Evolutionary conservation across 2,113 vertebrate genomes (phyloP).

Genomic region (Alethe diademata): DNA sequence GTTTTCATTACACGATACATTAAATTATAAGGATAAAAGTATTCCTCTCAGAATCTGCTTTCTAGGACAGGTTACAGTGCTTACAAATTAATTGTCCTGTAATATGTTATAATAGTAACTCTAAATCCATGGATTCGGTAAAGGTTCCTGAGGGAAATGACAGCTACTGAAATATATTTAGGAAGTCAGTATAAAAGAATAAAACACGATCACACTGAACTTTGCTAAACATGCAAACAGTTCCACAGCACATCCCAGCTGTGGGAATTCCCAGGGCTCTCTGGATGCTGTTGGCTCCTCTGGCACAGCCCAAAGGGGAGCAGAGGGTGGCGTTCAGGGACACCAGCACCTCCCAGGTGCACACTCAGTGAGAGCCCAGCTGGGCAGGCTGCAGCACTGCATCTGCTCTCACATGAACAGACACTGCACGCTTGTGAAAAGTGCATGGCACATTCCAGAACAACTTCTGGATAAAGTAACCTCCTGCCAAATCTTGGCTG

Average conservation of each 20-base stretch:
- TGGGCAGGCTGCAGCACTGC: not conserved
- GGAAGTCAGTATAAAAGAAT: not conserved
- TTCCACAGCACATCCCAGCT: not conserved
- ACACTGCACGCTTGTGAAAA: rapidly evolving
- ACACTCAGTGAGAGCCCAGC: rapidly evolving
- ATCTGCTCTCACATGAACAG: not conserved
- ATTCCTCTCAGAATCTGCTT: constrained; percentile 21
- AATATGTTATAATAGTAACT: not conserved
- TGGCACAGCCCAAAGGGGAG: not conserved
- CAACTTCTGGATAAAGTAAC: constrained; percentile 26
- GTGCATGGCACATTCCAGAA: not conserved
- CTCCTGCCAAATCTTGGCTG: constrained; percentile 57
- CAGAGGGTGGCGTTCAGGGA: rapidly evolving
- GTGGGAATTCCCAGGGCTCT: not conserved
- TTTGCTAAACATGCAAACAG: not conserved
- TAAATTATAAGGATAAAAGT: constrained; percentile 32
- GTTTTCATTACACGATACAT: constrained; percentile 38
- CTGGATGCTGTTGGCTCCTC: not conserved
- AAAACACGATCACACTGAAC: not conserved
- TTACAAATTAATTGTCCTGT: constrained; percentile 35
- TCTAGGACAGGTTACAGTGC: constrained; percentile 33
- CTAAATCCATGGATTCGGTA: not conserved
- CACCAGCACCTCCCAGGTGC: rapidly evolving
- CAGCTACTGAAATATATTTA: not conserved
- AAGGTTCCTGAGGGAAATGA: constrained; percentile 3